phyloP scores from a whole-genome alignment of 2,888 invertebrate genomes.

The Psylliodes chrysocephalus region DNA sequence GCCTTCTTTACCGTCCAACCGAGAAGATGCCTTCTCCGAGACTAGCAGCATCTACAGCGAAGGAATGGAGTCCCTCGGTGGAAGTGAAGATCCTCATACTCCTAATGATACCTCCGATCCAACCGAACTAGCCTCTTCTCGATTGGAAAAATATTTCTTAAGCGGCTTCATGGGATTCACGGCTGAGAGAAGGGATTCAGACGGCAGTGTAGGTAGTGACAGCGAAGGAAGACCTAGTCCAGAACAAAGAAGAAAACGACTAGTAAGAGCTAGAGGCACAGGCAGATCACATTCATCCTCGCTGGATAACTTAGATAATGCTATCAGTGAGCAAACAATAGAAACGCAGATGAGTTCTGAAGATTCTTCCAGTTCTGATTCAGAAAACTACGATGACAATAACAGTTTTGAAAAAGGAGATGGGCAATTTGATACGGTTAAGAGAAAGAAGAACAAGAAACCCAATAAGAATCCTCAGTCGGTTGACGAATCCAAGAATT shows the following conservation, averaged over 20 bases:
- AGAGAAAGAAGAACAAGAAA: constrained; percentile 85
- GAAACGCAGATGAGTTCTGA: constrained; percentile 68
- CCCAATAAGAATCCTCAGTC: constrained; percentile 66
- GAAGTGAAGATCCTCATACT: constrained; percentile 64
- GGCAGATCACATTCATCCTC: constrained; percentile 86
- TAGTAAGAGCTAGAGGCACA: constrained; percentile 84
- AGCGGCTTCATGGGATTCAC: constrained; percentile 87
- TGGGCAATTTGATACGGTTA: constrained; percentile 83
- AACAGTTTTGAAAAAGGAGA: constrained; percentile 78
- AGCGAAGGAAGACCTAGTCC: constrained; percentile 90
- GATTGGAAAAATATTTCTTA: constrained; percentile 89
- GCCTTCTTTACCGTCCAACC: constrained; percentile 65
- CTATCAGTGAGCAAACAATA: constrained; percentile 58
- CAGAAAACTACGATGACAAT: constrained; percentile 76
- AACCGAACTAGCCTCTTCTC: constrained; percentile 82
- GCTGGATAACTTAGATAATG: constrained; percentile 76
- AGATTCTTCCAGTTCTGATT: constrained; percentile 75
- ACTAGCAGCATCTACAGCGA: constrained; percentile 89
- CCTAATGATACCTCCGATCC: constrained; percentile 67
- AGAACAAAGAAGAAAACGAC: constrained; percentile 82
- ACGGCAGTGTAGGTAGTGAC: constrained; percentile 90
- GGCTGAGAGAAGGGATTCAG: constrained; percentile 79
- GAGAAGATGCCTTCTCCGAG: constrained; percentile 79
- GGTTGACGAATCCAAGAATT: constrained; percentile 71
- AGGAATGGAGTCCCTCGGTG: constrained; percentile 78